Conservation (phyloP, 2,113 vertebrate species). For the Struthio camelus region DNA sequence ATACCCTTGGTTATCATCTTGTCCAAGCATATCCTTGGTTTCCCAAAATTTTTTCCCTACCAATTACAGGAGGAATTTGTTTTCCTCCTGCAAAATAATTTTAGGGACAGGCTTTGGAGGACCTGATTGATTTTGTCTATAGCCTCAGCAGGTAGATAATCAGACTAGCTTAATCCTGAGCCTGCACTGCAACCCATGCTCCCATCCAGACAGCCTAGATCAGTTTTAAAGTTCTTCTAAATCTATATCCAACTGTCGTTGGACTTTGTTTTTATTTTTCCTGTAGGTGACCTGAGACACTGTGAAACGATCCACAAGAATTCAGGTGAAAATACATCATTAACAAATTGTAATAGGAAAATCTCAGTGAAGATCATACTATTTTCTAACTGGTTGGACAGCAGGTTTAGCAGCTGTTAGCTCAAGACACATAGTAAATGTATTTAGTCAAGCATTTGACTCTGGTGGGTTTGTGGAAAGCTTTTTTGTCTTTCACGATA, state of each 20-base stretch:
- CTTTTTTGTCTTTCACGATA: neutral
- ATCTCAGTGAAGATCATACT: neutral
- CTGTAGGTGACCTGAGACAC: neutral
- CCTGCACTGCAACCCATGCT: neutral
- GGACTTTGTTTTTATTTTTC: neutral
- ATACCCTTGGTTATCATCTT: neutral
- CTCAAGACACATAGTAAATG: neutral
- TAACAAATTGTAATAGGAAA: neutral
- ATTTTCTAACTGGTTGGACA: neutral
- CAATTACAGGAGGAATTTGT: neutral
- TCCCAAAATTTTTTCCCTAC: neutral
- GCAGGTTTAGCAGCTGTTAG: neutral
- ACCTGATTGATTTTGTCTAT: neutral
- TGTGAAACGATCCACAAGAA: neutral
- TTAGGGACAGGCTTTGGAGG: neutral
- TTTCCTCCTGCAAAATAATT: neutral
- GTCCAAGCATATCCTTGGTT: neutral
- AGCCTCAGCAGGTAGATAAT: neutral
- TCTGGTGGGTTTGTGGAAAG: neutral
- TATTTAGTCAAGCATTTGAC: neutral
- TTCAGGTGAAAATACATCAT: neutral
- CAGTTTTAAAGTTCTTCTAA: too few species aligned
- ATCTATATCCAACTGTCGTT: neutral
- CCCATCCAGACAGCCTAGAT: too few species aligned
- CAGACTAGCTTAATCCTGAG: neutral